A percentile compares a stretch with the other conserved stretches of the same genome.
These are phyloP conservation scores for Pardalotus punctatus DNA, from an alignment of 2,113 vertebrate genomes.

Conservation along the genomic window DNA sequence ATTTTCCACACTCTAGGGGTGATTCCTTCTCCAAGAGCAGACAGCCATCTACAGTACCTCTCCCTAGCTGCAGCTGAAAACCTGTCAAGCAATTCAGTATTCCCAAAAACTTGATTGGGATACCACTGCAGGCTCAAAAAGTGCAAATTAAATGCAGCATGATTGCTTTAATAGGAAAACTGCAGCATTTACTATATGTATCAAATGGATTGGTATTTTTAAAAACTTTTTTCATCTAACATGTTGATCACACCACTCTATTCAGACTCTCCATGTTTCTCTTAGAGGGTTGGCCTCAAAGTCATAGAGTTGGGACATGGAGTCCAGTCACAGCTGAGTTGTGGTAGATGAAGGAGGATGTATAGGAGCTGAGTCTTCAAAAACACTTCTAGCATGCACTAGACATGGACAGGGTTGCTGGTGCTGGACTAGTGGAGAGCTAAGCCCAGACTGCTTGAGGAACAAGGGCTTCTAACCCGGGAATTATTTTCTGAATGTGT, in stretches of 20 bases:
- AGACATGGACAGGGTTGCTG: not conserved
- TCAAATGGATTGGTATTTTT: not conserved
- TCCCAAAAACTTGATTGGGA: not conserved
- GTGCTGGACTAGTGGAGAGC: not conserved
- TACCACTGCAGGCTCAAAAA: not conserved
- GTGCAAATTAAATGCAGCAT: not conserved
- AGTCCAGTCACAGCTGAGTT: accelerated
- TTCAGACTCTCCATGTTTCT: not conserved
- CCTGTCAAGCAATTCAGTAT: not conserved
- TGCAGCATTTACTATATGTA: not conserved
- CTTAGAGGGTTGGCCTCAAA: not conserved
- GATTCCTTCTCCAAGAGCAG: not conserved
- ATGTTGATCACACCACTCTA: not conserved
- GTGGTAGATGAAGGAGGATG: not conserved
- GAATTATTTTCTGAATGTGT: not conserved
- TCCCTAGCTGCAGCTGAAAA: not conserved
- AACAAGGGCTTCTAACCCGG: not conserved
- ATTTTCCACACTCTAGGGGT: not conserved
- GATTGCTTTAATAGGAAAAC: not conserved
- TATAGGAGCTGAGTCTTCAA: not conserved
- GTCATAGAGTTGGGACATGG: accelerated
- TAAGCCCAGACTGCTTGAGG: not conserved
- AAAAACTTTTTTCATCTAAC: not conserved
- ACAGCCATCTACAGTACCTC: not conserved
- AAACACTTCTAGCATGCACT: not conserved